Percentiles rank a stretch among this genome's conserved stretches.
These are phyloP conservation scores for Enhydra lutris DNA, from an alignment of 2,113 vertebrate genomes.

Conservation along the genomic window DNA sequence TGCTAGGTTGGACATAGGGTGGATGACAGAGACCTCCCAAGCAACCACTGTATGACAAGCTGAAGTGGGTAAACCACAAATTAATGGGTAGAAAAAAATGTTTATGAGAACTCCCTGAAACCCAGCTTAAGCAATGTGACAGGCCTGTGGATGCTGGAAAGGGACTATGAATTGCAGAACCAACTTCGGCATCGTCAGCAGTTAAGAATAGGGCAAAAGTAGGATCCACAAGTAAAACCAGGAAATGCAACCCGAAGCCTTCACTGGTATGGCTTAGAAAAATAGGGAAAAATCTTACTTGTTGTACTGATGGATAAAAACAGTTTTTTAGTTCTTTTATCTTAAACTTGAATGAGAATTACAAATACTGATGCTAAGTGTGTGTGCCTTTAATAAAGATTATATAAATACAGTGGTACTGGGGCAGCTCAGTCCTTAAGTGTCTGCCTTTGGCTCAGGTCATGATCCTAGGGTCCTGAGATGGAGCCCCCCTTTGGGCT, in stretches of 20 bases:
- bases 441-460: no score
- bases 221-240: slow-evolving; percentile 41
- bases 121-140: not conserved
- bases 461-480: no score
- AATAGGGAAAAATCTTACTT: not conserved
- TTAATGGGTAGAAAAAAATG: slow-evolving; percentile 47
- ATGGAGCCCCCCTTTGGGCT: no score
- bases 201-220: slow-evolving; percentile 41
- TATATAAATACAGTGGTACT: not conserved
- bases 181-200: slow-evolving; percentile 35
- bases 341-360: slow-evolving; percentile 5
- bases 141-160: not conserved
- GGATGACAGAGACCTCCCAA: not conserved
- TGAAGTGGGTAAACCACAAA: slow-evolving; percentile 55
- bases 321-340: not conserved
- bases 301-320: slow-evolving; percentile 3
- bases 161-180: slow-evolving; percentile 25
- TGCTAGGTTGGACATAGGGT: not conserved
- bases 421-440: no score
- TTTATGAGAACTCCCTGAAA: slow-evolving; percentile 31
- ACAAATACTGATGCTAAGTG: not conserved
- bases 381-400: slow-evolving; percentile 3
- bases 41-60: slow-evolving; percentile 7
- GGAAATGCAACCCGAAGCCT: slow-evolving; percentile 48
- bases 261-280: slow-evolving; percentile 9